These are phyloP conservation scores for Chrysaora quinquecirrha DNA, from an alignment of 30 jellyfish, hydroid and myxozoan species.

Conservation along the genomic window DNA sequence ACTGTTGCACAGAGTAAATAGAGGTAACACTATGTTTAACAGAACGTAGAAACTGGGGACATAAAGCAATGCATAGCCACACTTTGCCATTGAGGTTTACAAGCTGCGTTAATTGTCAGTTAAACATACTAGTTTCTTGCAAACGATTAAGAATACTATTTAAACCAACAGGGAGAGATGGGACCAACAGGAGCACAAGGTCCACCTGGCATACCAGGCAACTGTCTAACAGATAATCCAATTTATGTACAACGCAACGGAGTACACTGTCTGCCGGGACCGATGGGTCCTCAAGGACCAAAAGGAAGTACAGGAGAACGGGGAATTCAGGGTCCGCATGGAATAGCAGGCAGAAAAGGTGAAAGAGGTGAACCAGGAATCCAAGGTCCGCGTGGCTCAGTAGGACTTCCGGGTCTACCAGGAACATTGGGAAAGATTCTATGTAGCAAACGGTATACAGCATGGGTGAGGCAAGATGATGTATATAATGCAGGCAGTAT, in stretches of 20 bases:
- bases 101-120: too few relatives aligned
- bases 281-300: slow-evolving; percentile 79
- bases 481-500: slow-evolving; percentile 49
- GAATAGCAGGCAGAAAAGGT: slow-evolving; percentile 73
- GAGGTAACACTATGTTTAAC: too few relatives aligned
- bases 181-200: slow-evolving; percentile 84
- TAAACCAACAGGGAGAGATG: too few relatives aligned
- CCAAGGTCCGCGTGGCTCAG: slow-evolving; percentile 93
- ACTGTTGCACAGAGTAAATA: too few relatives aligned
- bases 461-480: slow-evolving; percentile 76
- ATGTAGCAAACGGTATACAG: slow-evolving; percentile 71
- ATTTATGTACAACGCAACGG: slow-evolving; percentile 64
- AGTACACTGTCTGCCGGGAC: slow-evolving; percentile 79
- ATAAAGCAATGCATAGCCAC: too few relatives aligned
- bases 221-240: slow-evolving; percentile 62
- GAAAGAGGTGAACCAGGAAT: slow-evolving; percentile 68
- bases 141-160: too few relatives aligned
- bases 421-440: slow-evolving; percentile 80
- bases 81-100: too few relatives aligned
- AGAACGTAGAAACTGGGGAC: too few relatives aligned
- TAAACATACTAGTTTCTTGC: too few relatives aligned
- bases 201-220: slow-evolving; percentile 85
- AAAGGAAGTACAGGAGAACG: slow-evolving; percentile 59
- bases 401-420: slow-evolving; percentile 95
- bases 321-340: slow-evolving; percentile 85